These are phyloP conservation scores for Drosophila suzukii DNA, from an alignment of 1,140 invertebrate genomes.

Conservation along the genomic window DNA sequence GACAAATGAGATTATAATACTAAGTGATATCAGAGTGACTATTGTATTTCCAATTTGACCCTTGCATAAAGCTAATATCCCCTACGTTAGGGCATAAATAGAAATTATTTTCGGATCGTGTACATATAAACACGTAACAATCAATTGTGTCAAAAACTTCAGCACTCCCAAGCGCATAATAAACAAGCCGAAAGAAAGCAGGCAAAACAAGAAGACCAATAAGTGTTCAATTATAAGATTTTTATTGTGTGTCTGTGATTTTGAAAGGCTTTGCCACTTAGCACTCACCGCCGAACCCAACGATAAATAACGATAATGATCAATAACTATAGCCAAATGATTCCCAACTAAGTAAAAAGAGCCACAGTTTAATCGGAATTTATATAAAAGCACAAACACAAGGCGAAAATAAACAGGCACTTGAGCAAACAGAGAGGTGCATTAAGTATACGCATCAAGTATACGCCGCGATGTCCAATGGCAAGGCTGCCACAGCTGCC, in stretches of 20 bases:
- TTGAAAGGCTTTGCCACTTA: slow-evolving; percentile 41
- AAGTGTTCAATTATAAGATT: slow-evolving; percentile 51
- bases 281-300: slow-evolving; percentile 9
- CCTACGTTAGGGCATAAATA: slow-evolving; percentile 10
- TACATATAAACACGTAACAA: slow-evolving; percentile 71
- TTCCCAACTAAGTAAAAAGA: slow-evolving; percentile 25
- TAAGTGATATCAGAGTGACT: background rate
- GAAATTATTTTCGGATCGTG: slow-evolving; percentile 38
- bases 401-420: slow-evolving; percentile 19
- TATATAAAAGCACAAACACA: background rate
- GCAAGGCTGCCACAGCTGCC: slow-evolving; percentile 37
- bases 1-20: background rate
- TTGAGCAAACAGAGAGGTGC: slow-evolving; percentile 25
- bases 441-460: slow-evolving; percentile 43
- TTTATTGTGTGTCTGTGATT: slow-evolving; percentile 20
- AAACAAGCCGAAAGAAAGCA: slow-evolving; percentile 57
- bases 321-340: slow-evolving; percentile 30
- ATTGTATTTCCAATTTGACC: background rate
- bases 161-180: slow-evolving; percentile 48
- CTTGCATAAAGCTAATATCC: background rate
- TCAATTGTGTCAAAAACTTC: slow-evolving; percentile 61
- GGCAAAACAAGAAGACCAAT: slow-evolving; percentile 27
- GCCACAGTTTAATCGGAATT: slow-evolving; percentile 5
- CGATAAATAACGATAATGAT: slow-evolving; percentile 35
- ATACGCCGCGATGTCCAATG: slow-evolving; percentile 65